These are phyloP conservation scores for Augiades crinisus DNA, from an alignment of 2,888 invertebrate genomes.

Conservation along the genomic window DNA sequence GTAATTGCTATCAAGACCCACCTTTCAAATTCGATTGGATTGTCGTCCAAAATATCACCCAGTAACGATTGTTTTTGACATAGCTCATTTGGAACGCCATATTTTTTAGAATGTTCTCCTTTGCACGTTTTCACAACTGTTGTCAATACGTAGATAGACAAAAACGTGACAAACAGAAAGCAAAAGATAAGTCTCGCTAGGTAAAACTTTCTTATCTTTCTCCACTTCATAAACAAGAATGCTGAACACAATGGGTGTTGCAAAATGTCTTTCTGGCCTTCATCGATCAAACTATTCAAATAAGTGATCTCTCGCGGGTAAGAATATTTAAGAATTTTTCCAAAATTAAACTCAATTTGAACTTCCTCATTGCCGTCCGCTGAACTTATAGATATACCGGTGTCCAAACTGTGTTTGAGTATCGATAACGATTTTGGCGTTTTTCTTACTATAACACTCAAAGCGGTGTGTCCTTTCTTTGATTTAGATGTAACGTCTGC, in stretches of 20 bases:
- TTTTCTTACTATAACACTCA: conserved; percentile 92
- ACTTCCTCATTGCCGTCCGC: conserved; percentile 90
- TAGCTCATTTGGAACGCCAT: conserved; percentile 84
- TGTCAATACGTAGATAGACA: conserved; percentile 90
- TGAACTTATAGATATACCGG: conserved; percentile 87
- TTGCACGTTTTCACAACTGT: conserved; percentile 87
- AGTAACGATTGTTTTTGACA: conserved; percentile 88
- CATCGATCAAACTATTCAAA: conserved; percentile 92
- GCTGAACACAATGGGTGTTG: conserved; percentile 93
- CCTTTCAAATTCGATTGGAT: conserved; percentile 91
- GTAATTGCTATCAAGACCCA: conserved; percentile 90
- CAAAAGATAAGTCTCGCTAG: conserved; percentile 90
- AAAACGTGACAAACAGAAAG: conserved; percentile 88
- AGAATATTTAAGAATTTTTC: conserved; percentile 90
- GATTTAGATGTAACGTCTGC: conserved; percentile 94
- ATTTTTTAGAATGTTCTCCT: conserved; percentile 70
- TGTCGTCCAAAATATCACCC: conserved; percentile 86
- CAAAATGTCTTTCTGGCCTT: conserved; percentile 93
- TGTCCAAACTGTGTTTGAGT: conserved; percentile 89
- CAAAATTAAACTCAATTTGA: conserved; percentile 90
- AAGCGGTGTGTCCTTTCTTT: conserved; percentile 91
- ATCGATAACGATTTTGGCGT: conserved; percentile 92
- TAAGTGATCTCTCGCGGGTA: conserved; percentile 93
- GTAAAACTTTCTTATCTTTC: conserved; percentile 93
- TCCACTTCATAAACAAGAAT: conserved; percentile 94